These are phyloP conservation scores for Epinephelus moara DNA, from an alignment of 2,113 vertebrate species.

Conservation along the genomic window DNA sequence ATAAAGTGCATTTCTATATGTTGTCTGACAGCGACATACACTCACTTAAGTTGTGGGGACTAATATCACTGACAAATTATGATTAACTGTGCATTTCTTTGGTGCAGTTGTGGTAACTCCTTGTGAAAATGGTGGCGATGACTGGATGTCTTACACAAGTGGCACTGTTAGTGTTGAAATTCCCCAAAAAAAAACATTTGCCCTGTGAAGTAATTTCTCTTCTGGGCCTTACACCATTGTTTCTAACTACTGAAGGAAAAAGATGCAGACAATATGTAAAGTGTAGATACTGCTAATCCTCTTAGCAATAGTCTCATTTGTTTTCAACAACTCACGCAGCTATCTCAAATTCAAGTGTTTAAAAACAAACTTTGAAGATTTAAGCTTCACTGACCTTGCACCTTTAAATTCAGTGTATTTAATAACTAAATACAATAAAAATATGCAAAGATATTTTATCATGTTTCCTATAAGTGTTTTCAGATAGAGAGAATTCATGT, in stretches of 20 bases:
- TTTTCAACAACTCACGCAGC: neutral
- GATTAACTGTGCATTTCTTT: no score
- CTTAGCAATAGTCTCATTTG: neutral
- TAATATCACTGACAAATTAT: neutral
- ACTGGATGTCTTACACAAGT: neutral
- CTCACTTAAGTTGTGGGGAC: no score
- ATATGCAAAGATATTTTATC: neutral
- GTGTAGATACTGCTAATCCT: neutral
- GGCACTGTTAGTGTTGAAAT: no score
- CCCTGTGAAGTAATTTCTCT: neutral
- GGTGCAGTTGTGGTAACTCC: neutral
- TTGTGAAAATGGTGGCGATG: neutral
- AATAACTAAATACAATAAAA: neutral
- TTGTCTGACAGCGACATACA: no score
- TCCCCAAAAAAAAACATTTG: neutral
- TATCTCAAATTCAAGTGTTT: neutral
- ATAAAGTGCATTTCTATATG: no score
- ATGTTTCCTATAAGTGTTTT: neutral
- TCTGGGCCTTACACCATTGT: neutral
- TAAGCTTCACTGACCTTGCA: neutral
- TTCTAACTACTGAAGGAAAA: neutral
- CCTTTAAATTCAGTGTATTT: neutral
- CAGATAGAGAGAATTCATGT: fast-evolving
- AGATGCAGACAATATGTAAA: no score
- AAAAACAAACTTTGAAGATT: neutral